Percentiles rank a stretch among this genome's conserved stretches.
Conservation (phyloP, 2,113 vertebrate species). For the Perca fluviatilis region DNA sequence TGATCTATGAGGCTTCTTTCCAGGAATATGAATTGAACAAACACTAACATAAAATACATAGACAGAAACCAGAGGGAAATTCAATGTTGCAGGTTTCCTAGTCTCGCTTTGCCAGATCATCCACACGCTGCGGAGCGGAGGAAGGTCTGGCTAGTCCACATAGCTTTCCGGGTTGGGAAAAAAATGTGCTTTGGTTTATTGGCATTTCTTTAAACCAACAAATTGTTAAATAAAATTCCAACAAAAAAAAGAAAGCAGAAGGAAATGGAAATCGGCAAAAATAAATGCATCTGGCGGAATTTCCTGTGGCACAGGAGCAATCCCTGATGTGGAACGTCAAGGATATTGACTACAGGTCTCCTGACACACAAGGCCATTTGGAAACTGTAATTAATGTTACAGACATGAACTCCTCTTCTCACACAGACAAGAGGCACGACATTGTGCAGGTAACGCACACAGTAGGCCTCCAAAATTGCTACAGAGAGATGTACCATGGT, state of each 20-base stretch:
- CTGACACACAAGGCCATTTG: conserved; percentile 51
- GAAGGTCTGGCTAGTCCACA: too few species aligned
- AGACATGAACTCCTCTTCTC: conserved; percentile 28
- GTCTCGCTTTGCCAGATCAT: too few species aligned
- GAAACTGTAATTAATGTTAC: conserved; percentile 77
- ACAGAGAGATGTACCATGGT: conserved; percentile 27
- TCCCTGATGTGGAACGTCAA: too few species aligned
- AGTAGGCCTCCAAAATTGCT: conserved; percentile 44
- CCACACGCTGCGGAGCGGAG: too few species aligned
- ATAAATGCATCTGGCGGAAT: too few species aligned
- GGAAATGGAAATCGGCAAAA: too few species aligned
- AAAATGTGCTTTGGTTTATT: too few species aligned
- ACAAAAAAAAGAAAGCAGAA: too few species aligned
- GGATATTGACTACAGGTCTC: conserved; percentile 26
- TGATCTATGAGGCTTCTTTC: conserved; percentile 58
- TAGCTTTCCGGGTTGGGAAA: too few species aligned
- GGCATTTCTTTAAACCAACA: too few species aligned
- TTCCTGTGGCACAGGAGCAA: too few species aligned
- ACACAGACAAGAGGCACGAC: conserved; percentile 64
- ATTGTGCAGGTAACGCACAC: conserved; percentile 49
- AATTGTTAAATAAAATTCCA: too few species aligned
- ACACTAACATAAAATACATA: conserved; percentile 55
- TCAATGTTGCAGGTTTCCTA: conserved; percentile 65
- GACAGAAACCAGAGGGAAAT: conserved; percentile 70
- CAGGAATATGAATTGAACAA: conserved; percentile 51